phyloP scores from a whole-genome alignment of 37 sponge, comb jelly and placozoan species.

The Cladorhizidae sp. region DNA sequence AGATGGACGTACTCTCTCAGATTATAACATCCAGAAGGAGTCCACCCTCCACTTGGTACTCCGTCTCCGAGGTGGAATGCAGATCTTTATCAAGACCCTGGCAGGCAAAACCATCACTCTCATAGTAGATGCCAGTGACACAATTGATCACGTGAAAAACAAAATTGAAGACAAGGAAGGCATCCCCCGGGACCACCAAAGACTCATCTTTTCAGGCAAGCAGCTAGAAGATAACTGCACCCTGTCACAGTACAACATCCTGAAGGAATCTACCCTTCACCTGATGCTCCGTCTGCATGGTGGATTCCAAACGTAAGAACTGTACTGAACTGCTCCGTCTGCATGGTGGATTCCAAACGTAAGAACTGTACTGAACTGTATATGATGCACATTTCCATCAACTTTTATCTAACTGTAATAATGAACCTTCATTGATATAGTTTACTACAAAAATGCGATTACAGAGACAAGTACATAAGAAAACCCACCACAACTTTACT shows the following conservation, averaged over 20 bases:
- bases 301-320: constrained; percentile 40
- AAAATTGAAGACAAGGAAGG: constrained; percentile 98
- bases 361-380: neutral
- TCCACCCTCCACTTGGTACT: too few species aligned
- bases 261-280: constrained; percentile 95
- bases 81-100: constrained; percentile 93
- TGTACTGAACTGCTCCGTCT: constrained; percentile 76
- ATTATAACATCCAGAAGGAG: too few species aligned
- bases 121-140: constrained; percentile 90
- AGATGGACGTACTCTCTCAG: too few species aligned
- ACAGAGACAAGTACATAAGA: too few species aligned
- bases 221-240: constrained; percentile 91
- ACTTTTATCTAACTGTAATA: neutral
- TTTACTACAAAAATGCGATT: too few species aligned
- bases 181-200: constrained; percentile 90
- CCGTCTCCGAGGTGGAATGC: too few species aligned
- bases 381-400: neutral
- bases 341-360: constrained; percentile 59
- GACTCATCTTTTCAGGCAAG: constrained; percentile 89
- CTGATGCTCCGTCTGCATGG: constrained; percentile 89
- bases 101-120: constrained; percentile 97
- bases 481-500: neutral
- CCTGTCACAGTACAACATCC: constrained; percentile 90
- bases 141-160: constrained; percentile 90
- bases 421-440: too few species aligned